Base-by-base conservation (phyloP, 2,797 vertebrate genomes). In the Tragopan temminckii region DNA sequence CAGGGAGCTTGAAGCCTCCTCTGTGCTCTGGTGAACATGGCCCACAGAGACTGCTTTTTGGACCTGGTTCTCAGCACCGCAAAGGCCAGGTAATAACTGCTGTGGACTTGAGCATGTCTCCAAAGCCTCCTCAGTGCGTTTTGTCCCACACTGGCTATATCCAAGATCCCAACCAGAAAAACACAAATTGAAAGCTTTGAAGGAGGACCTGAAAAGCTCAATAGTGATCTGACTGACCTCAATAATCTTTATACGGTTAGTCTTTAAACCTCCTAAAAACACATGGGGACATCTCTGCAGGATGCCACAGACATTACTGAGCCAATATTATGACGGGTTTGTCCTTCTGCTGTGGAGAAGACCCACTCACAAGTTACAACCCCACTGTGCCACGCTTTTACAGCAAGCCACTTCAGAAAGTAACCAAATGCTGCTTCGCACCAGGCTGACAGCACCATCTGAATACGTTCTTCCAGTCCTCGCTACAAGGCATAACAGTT, bases 381-480 rank as follows among this genome's bases (percentile, higher is more conserved):
- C 31, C 33, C 45, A 14, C 48, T 45, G 31, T 0, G 0, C 9
- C 0, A 0, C 23, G 23, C 20, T 83, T 69, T 87, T 72, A 18
- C n/a, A 53, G 11, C 31, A 43, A 64, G 14, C 11, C 36, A 27
- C 52, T 45, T 52, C 4, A 2, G 48, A 57, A n/a, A 8, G 48
- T 61, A 92, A 86, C 31, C 70, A 64, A 86, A 36, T 63, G 29
- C 40, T 52, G 31, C n/a, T 72, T 52, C 8, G 68, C 4, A 1
- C 5, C 5, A 70, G 85, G 31, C 25, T 43, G 43, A 46, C 2
- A 38, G 23, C 1, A 3, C 21, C 45, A 48, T 5, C 7, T 9
- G 75, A 46, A 9, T 9, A 38, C 29, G 69, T 31, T 62, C 63
- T 58, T 64, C 64, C 55, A 85, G 50, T 27, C 36, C 42, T 85